Evolutionary conservation across 1,140 invertebrate genomes (phyloP), one percentile per base, ranked within the genome.

Genomic region (Leptoteleia sp.): DNA sequence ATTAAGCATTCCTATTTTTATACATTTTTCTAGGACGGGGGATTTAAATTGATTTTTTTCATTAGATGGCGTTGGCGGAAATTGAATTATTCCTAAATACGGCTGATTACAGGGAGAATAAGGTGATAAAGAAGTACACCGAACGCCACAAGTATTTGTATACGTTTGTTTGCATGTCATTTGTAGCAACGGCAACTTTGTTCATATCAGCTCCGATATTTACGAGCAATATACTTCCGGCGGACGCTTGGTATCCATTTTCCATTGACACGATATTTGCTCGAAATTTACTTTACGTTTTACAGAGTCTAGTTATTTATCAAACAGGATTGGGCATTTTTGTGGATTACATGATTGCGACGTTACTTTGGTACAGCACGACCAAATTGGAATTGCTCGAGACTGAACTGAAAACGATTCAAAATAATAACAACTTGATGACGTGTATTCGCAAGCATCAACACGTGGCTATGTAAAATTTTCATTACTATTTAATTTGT

Each of bases 371-470:
- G 45, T 86, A 80, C 12, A 25, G 68, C 17, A 48, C 80, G 4
- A 64, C 68, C 0, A 83, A 54, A 79, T 50, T 87, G 45, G 82
- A 88, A 50, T 57, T 84, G 1, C 45, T 88, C 12, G 54, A 64
- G 19, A 31, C n/a, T n/a, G 57, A 80, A 22, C 1, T 57, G 8
- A 31, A 17, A 6, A 15, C 4, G 0, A 33, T 57, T 17, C 29
- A 29, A 0, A 57, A n/a, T 9, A 7, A 48, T 11, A n/a, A 48
- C 1, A 7, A 68, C 9, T 40, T 68, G 6, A 31, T 25, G 17
- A 47, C 19, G 15, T 64, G 70, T 17, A 31, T 38, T 43, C 25
- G 40, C 3, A 71, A 71, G 12, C 67, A 71, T 62, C 67, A 62
- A 4, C 38, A 71, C 33, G 35, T 71, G 16, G 25, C 37, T 45